A percentile compares a stretch with the other conserved stretches of the same genome.
phyloP scores from a whole-genome alignment of 2,797 vertebrate species.

The Dendrocincla tyrannina region DNA sequence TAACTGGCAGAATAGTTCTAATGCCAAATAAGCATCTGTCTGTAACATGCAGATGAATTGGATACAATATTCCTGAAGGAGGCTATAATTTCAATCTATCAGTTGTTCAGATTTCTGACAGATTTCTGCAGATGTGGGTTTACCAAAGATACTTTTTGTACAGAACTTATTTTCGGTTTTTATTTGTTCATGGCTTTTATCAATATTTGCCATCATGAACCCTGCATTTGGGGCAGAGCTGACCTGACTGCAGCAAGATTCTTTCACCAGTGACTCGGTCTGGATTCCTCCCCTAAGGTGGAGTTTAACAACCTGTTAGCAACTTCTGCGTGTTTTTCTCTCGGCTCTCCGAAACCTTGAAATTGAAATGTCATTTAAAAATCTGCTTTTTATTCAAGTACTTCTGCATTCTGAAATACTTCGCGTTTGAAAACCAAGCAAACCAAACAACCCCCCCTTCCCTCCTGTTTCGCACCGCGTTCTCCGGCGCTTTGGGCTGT shows the following conservation, averaged over 20 bases:
- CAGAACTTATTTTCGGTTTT: neutral
- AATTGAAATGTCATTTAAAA: neutral
- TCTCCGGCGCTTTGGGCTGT: neutral
- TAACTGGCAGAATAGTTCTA: neutral
- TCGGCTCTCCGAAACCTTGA: neutral
- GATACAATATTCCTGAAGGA: neutral
- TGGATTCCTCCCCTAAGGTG: neutral
- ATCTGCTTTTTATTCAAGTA: neutral
- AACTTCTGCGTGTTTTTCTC: neutral
- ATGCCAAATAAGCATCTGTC: neutral
- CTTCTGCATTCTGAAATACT: neutral
- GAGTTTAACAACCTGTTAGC: neutral
- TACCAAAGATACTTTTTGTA: neutral
- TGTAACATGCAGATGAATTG: neutral
- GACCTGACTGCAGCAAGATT: neutral
- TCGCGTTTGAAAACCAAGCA: neutral
- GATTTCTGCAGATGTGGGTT: neutral
- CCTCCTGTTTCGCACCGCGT: accelerated
- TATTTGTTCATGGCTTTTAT: neutral
- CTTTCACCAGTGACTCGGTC: neutral
- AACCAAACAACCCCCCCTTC: accelerated
- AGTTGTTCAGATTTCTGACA: neutral
- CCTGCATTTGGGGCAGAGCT: neutral
- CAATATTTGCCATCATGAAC: neutral
- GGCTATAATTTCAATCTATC: neutral